These are phyloP conservation scores for Synergus japonicus DNA, from an alignment of 2,888 invertebrate genomes.

Conservation along the genomic window DNA sequence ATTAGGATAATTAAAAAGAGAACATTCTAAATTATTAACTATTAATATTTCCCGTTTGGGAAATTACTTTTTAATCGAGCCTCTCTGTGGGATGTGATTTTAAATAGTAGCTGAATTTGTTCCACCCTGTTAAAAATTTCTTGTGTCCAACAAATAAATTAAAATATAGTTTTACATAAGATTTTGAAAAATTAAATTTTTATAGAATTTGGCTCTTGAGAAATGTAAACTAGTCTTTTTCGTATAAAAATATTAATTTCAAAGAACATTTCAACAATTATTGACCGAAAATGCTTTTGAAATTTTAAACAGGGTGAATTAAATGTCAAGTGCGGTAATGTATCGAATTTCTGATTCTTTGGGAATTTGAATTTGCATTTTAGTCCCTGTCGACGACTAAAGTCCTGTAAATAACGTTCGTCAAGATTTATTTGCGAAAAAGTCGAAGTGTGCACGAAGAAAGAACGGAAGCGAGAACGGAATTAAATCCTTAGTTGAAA, in stretches of 20 bases:
- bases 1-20: conserved; percentile 23
- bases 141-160: not conserved
- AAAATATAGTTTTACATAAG: no score
- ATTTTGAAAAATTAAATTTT: no score
- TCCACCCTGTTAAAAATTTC: conserved; percentile 13
- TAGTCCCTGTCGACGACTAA: not conserved
- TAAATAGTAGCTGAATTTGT: not conserved
- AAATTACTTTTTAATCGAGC: conserved; percentile 20
- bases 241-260: no score
- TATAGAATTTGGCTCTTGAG: no score
- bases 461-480: not conserved
- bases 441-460: not conserved
- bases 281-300: not conserved
- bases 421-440: conserved; percentile 12
- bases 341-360: conserved; percentile 40
- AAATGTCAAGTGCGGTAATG: conserved; percentile 51
- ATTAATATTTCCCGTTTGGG: not conserved
- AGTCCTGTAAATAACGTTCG: conserved; percentile 30
- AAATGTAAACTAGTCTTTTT: no score
- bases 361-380: conserved; percentile 9
- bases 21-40: conserved; percentile 34
- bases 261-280: no score
- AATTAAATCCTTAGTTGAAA: conserved; percentile 17
- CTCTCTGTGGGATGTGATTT: conserved; percentile 13
- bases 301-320: conserved; percentile 47